These are phyloP conservation scores for Cryptocephalus primarius DNA, from an alignment of 2,888 invertebrate species.

Conservation along the genomic window DNA sequence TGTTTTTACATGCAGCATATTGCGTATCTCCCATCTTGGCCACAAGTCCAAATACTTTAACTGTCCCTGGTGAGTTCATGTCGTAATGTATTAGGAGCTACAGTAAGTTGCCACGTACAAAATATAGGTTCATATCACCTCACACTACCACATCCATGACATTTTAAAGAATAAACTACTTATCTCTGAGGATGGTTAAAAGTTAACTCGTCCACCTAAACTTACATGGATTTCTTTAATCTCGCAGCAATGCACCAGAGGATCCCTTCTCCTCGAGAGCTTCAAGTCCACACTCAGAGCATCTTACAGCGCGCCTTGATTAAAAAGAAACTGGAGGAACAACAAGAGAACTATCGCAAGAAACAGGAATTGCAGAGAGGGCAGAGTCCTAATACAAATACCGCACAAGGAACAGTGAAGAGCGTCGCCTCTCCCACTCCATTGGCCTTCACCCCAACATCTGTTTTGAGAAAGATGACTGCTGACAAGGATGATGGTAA, in stretches of 20 bases:
- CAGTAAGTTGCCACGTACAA: too few relatives aligned
- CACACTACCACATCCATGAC: too few relatives aligned
- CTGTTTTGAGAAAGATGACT: slow-evolving; percentile 89
- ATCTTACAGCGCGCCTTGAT: slow-evolving; percentile 80
- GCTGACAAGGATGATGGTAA: slow-evolving; percentile 70
- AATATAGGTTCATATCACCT: too few relatives aligned
- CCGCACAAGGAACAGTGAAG: slow-evolving; percentile 23
- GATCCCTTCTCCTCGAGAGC: slow-evolving; percentile 73
- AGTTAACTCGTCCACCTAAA: too few relatives aligned
- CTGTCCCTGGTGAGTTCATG: slow-evolving; percentile 50
- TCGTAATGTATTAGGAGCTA: too few relatives aligned
- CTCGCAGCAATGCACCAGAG: slow-evolving; percentile 53
- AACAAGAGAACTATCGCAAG: slow-evolving; percentile 72
- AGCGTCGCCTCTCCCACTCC: slow-evolving; percentile 54
- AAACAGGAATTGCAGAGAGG: slow-evolving; percentile 52
- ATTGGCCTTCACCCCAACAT: slow-evolving; percentile 85
- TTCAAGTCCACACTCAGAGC: slow-evolving; percentile 74
- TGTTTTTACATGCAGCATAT: slow-evolving; percentile 53
- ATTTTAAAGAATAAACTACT: too few relatives aligned
- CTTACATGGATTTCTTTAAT: neutral
- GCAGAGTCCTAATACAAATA: slow-evolving; percentile 17
- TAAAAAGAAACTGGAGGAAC: slow-evolving; percentile 82
- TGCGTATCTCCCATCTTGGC: slow-evolving; percentile 60
- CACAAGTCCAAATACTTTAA: slow-evolving; percentile 54
- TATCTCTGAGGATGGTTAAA: too few relatives aligned